Evolutionary conservation across 92 coral and sea anemone genomes (phyloP).

Genomic region (Porites rus): DNA sequence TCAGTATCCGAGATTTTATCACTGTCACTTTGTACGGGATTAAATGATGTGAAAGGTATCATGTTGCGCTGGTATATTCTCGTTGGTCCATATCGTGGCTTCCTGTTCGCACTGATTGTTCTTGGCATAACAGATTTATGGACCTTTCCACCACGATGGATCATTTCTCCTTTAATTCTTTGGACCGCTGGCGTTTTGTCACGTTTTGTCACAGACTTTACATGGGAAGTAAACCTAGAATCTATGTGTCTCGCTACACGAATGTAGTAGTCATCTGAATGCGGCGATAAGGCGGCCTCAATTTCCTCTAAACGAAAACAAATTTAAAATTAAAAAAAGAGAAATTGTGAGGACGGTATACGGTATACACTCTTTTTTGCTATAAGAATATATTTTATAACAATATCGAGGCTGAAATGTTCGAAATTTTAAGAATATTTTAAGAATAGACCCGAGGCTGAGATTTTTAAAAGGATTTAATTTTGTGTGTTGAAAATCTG

Average conservation of each 20-base stretch:
- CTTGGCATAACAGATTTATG: neutral
- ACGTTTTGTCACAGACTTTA: neutral
- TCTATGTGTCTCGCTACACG: constrained; percentile 8
- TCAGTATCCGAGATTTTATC: neutral
- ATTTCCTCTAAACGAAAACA: constrained; percentile 39
- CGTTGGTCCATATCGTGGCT: neutral
- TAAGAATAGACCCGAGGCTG: too few relatives aligned
- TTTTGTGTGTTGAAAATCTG: too few relatives aligned
- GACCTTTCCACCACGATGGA: neutral
- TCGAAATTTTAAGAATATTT: too few relatives aligned
- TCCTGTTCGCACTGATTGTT: neutral
- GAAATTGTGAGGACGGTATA: neutral
- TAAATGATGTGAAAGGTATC: neutral
- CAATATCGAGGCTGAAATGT: too few relatives aligned
- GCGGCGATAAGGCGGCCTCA: constrained; percentile 59
- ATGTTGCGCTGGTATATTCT: neutral
- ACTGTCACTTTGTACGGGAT: neutral
- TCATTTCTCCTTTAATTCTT: neutral
- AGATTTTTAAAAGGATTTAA: too few relatives aligned
- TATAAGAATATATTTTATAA: too few relatives aligned
- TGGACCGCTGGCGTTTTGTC: neutral
- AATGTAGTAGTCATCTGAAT: constrained; percentile 20
- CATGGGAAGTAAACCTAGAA: neutral
- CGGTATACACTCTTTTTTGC: neutral
- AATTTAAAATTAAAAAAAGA: neutral